Base-by-base conservation (phyloP, 2,888 invertebrate species). In the Resseliella maxima region DNA sequence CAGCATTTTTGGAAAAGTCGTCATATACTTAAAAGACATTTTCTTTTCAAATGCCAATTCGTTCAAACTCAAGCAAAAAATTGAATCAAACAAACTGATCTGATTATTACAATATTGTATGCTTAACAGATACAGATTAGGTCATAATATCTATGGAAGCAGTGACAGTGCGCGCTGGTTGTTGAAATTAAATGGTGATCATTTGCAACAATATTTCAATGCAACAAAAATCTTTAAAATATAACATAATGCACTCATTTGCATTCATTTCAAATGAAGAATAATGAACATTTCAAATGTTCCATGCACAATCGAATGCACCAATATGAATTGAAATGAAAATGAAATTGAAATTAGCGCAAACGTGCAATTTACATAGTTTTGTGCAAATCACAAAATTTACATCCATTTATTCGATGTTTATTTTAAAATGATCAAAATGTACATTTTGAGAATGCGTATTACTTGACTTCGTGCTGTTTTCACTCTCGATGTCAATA, bases 401-500 rank as follows among this genome's bases (percentile, higher is more conserved):
- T 59, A 59, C 59, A 59, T 59, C 59, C n/a, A 24, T 59, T 59
- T 59, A 24, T 24, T 15, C 24, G 59, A 24, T 24, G 59, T 59
- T 59, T 59, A 24, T 6, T n/a, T n/a, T 24, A 2, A 50, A 50
- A 12, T 21, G 50, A 50, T 18, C 50, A 10, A 50, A 50, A 18
- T 50, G 18, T 18, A 18, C 10, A 6, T 10, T 10, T 50, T 18
- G 50, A 50, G 50, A 50, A 50, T 50, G 50, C 50, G 10, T 50
- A 50, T 18, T 27, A 8, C 59, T 24, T 24, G 59, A 59, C 31
- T 50, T 50, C 50, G 50, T 50, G 21, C 50, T 72, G 72, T 72
- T 72, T 72, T 72, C 72, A 72, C 72, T 72, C 72, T 72, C 72
- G 72, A 72, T 31, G 72, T 72, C 31, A 72, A 72, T 72, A 72